Evolutionary conservation across 2,113 vertebrate species (phyloP), one percentile per base, ranked within the genome.

Genomic region (Electrona antarctica): DNA sequence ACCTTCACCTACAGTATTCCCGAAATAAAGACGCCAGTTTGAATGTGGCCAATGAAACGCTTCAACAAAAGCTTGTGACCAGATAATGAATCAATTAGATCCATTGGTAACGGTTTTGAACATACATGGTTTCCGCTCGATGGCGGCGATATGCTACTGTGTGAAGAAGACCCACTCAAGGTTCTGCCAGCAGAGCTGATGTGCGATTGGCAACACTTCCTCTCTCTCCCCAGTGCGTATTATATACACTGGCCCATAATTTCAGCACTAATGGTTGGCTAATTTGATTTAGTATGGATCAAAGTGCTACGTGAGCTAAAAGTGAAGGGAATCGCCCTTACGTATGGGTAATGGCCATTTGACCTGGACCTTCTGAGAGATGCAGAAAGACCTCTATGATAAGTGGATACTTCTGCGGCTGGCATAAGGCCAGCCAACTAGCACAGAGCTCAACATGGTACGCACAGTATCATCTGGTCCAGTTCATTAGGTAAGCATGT

Each of bases 301-400:
- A 85, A 86, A 89, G 79, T 79, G 85, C 81, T 82, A 81, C 6
- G 51, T 84, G 59, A 59, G 76, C 81, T 86, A 81, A 90, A 85
- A 55, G 49, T 73, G 56, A 69, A 83, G 71, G 60, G 71, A 86
- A 81, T 84, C 66, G 67, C 79, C 61, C 78, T 59, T 41, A 79
- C 71, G 71, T 77, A 71, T 67, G 69, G 61, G 77, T 88, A 85
- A 89, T 83, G 71, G 51, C 74, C 75, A 45, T 82, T 77, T 88
- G 84, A 85, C 83, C 78, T 62, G 45, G 72, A 62, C 62, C 72
- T 64, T 81, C 69, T 51, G 62, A 0, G 45, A 54, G 48, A 57
- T 51, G 60, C 63, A 76, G 80, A 71, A 71, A 50, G 46, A 65
- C 21, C 58, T 56, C 67, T 41, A 61, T 29, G 64, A 80, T 79